Base-by-base conservation (phyloP, 2,888 invertebrate genomes). In the Caenorhabditis sp. region DNA sequence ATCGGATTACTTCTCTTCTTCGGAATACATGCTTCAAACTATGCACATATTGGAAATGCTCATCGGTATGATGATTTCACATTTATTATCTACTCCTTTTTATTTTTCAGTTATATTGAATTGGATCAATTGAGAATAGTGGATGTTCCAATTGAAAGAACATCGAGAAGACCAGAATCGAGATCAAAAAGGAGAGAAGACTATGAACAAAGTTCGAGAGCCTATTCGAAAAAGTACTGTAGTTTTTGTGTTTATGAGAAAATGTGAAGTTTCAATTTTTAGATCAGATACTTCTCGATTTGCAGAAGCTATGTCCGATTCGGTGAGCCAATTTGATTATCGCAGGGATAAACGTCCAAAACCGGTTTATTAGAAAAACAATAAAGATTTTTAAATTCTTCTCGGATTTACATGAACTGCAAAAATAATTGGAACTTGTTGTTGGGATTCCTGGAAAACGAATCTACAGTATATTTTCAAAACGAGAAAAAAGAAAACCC, bases 11-110 rank as follows among this genome's bases (percentile, higher is more conserved):
- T 95, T 23, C 95, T 96, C 88, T 96, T 95, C 88, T 89, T 96
- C 82, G 95, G 95, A 93, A 95, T 95, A 88, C 90, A 96, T 67
- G 92, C 95, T 0, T 95, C 96, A 0, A 96, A 96, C 88, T 96
- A 95, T 88, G 95, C 95, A 10, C 95, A 95, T 86, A 95, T 96
- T 83, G 91, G 95, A 68, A 95, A 95, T 86, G 95, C 95, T 87
- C 94, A 94, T 88, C 95, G 95, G 88, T 94, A 23, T 24, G 12
- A 36, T 36, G 36, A 12, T 8, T 36, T 36, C 5, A 51, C n/a
- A 19, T 5, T 17, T 6, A 21, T 51, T 51, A 10, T 51, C n/a
- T 8, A 17, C 5, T 36, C 36, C 36, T 12, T 12, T 36, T 8
- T 10, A 54, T n/a, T n/a, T 54, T 54, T 6, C 10, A 55, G 55